phyloP scores from a whole-genome alignment of 2,113 vertebrate species.

The Xyrauchen texanus region DNA sequence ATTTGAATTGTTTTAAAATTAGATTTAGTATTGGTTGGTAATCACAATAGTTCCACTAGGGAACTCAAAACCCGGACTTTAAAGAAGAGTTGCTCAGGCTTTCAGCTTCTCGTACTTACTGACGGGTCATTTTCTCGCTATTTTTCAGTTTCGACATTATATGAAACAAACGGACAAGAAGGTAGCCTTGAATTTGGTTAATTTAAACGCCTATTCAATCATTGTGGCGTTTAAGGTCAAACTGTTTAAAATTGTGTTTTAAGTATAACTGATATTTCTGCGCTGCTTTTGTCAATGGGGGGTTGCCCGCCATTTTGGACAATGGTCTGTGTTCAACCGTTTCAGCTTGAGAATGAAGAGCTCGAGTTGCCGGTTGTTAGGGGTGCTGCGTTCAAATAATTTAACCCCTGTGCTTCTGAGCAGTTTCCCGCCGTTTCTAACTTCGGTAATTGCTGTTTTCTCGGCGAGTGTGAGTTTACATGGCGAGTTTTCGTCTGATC shows the following conservation, averaged over 20 bases:
- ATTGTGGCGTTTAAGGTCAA: too few species aligned
- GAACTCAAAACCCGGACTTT: background rate
- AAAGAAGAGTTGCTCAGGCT: background rate
- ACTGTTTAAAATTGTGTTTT: too few species aligned
- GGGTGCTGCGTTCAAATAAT: background rate
- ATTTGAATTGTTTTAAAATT: background rate
- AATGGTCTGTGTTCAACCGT: slow-evolving; percentile 22
- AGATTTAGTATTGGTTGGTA: background rate
- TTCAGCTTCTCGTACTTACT: background rate
- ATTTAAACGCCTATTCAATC: too few species aligned
- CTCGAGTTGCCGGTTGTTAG: background rate
- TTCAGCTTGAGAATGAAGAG: background rate
- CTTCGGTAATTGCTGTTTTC: background rate
- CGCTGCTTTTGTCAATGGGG: background rate
- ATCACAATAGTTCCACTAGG: background rate
- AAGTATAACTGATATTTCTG: background rate
- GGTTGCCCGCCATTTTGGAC: slow-evolving; percentile 59
- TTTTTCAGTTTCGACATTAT: too few species aligned
- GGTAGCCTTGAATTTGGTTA: too few species aligned
- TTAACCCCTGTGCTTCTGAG: background rate
- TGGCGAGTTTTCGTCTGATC: too few species aligned
- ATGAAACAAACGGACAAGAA: too few species aligned
- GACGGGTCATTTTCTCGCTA: too few species aligned
- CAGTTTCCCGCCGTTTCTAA: background rate
- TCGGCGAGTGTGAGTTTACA: background rate